Evolutionary conservation across 2,797 vertebrate species (phyloP).

Genomic region (Thunnus albacares): DNA sequence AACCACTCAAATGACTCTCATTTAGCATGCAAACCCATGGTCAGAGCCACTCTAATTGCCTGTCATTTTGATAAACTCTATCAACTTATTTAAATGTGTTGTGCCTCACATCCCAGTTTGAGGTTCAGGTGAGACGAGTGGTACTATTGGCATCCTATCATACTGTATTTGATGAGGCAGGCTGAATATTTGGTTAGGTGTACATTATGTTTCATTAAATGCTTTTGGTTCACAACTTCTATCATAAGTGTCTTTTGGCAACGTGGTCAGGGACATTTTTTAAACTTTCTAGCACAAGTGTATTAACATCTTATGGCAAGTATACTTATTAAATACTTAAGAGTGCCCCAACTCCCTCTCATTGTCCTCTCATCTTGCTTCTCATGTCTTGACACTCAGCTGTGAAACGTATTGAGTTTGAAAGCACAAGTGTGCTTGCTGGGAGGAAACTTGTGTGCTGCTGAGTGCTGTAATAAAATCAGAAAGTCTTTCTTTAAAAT

Average conservation of each 20-base stretch:
- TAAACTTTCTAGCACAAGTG: background rate
- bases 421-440: background rate
- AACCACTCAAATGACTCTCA: conserved; percentile 79
- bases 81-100: conserved; percentile 83
- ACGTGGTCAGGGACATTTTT: background rate
- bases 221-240: conserved; percentile 4
- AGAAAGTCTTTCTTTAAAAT: background rate
- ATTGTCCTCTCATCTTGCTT: background rate
- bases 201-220: conserved; percentile 23
- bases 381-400: background rate
- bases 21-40: conserved; percentile 81
- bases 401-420: background rate
- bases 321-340: background rate
- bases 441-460: background rate
- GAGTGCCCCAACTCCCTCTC: background rate
- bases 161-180: conserved; percentile 38
- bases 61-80: conserved; percentile 86
- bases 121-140: conserved; percentile 58
- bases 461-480: background rate
- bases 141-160: conserved; percentile 36
- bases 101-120: conserved; percentile 68
- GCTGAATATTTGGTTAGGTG: conserved; percentile 40
- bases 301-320: background rate
- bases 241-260: background rate
- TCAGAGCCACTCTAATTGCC: conserved; percentile 81